Evolutionary conservation across 64 coral and sea anemone genomes (phyloP).

Genomic region (Astreopora myriophthalma): DNA sequence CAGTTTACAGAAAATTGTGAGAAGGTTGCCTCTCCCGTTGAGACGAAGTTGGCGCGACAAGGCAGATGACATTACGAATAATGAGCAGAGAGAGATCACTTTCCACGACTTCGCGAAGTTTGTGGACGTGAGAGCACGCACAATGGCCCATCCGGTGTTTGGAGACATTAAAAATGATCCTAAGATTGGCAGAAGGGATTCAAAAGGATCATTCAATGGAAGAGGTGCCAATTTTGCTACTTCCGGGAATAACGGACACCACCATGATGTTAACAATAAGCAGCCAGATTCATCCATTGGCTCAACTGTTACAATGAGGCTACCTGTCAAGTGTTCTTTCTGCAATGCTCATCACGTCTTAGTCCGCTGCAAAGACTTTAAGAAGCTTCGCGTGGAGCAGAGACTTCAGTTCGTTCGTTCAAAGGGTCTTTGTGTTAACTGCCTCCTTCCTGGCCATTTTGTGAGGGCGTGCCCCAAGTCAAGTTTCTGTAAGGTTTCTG

Average conservation of each 20-base stretch:
- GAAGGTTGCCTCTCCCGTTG: conserved; percentile 2
- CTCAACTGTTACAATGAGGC: neutral
- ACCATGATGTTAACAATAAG: neutral
- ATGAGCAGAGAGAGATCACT: too few species aligned
- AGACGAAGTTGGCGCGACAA: conserved; percentile 32
- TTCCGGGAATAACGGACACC: neutral
- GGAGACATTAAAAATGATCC: too few species aligned
- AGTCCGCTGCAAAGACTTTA: neutral
- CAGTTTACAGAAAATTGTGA: too few species aligned
- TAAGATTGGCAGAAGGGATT: too few species aligned
- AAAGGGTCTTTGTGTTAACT: neutral
- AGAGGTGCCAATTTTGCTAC: neutral
- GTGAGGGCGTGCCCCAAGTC: neutral
- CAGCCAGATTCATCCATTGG: neutral
- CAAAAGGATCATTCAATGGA: too few species aligned
- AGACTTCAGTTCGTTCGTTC: neutral
- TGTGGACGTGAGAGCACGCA: too few species aligned
- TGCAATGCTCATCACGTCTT: neutral
- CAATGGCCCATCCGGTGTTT: too few species aligned
- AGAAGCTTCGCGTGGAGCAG: neutral
- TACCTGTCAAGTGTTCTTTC: neutral
- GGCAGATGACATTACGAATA: neutral
- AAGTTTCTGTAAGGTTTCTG: neutral
- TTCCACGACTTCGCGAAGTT: too few species aligned
- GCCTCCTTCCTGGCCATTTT: neutral